Percentiles rank a stretch among this genome's conserved stretches.
These are phyloP conservation scores for Plagodis pulveraria DNA, from an alignment of 2,888 invertebrate species.

Conservation along the genomic window DNA sequence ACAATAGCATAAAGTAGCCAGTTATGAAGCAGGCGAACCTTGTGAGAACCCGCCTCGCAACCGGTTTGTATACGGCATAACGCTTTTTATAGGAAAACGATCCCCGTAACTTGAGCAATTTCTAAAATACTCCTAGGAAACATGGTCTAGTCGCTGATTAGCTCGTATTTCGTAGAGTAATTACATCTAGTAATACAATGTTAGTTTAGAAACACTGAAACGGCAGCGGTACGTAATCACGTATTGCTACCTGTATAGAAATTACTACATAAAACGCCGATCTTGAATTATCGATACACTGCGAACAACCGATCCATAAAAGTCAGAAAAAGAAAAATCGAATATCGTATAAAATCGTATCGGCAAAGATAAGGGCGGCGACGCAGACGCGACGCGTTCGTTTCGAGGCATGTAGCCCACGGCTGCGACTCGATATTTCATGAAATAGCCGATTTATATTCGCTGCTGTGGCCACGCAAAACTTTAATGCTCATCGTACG, in stretches of 20 bases:
- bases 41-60: conserved; percentile 66
- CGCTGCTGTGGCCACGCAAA: conserved; percentile 68
- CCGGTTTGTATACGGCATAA: conserved; percentile 69
- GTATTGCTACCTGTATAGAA: conserved; percentile 53
- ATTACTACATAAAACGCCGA: conserved; percentile 68
- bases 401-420: conserved; percentile 73
- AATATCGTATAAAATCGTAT: conserved; percentile 81
- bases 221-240: conserved; percentile 19
- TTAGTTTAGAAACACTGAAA: conserved; percentile 1
- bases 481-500: conserved; percentile 75
- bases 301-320: conserved; percentile 81
- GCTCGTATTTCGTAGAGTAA: conserved; percentile 15
- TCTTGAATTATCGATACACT: conserved; percentile 79
- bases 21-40: conserved; percentile 72
- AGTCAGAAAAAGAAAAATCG: conserved; percentile 78
- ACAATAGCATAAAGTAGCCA: conserved; percentile 81
- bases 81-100: conserved; percentile 70
- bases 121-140: conserved; percentile 51
- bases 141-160: conserved; percentile 35
- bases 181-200: conserved; percentile 7
- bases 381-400: conserved; percentile 74
- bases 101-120: conserved; percentile 57
- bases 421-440: conserved; percentile 80
- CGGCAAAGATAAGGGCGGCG: conserved; percentile 77
- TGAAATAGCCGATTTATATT: conserved; percentile 82